Percentiles rank a stretch among this genome's conserved stretches.
These are phyloP conservation scores for Caloenas nicobarica DNA, from an alignment of 2,113 vertebrate species.

Conservation along the genomic window DNA sequence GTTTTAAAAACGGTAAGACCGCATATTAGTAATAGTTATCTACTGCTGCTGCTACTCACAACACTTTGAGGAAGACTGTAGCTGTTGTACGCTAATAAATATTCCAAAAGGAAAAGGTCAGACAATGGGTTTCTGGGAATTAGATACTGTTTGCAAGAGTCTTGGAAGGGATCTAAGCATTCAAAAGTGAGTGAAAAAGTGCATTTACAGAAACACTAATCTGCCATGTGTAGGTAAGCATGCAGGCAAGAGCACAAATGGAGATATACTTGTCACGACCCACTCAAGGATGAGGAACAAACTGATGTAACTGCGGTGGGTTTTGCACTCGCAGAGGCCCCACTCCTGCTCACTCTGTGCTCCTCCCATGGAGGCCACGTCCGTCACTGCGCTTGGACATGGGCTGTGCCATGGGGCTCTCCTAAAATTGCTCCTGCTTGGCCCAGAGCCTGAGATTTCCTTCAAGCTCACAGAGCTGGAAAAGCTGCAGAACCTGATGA, in stretches of 20 bases:
- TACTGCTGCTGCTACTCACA: neutral
- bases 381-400: accelerated
- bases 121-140: neutral
- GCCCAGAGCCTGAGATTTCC: neutral
- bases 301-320: neutral
- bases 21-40: neutral
- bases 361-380: neutral
- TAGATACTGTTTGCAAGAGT: neutral
- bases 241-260: neutral
- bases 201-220: neutral
- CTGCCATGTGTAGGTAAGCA: neutral
- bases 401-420: neutral
- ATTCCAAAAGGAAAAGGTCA: slow-evolving; percentile 12
- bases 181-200: neutral
- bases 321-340: neutral
- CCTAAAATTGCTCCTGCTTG: neutral
- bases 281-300: neutral
- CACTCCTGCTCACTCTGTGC: neutral
- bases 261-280: neutral
- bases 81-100: neutral
- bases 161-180: neutral
- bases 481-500: neutral
- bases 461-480: accelerated
- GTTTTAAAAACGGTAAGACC: neutral
- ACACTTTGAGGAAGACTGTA: neutral